phyloP scores from a whole-genome alignment of 2,888 invertebrate species.

The Actias luna region DNA sequence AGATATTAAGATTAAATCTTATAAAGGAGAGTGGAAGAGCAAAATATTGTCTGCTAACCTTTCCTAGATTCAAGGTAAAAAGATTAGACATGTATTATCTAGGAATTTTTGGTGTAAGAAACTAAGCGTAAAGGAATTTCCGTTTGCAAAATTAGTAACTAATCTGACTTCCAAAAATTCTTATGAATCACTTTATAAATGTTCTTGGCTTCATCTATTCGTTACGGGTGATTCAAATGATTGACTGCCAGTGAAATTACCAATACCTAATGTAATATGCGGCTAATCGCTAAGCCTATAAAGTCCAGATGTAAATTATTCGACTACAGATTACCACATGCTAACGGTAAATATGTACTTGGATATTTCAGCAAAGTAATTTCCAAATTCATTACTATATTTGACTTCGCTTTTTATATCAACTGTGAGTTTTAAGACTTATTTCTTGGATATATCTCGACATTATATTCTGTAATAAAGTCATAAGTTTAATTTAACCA shows the following conservation, averaged over 20 bases:
- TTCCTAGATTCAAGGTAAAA: no score
- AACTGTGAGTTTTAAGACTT: background rate
- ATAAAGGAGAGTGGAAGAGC: no score
- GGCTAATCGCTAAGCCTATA: background rate
- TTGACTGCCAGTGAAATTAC: background rate
- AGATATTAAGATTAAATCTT: no score
- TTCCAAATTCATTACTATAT: background rate
- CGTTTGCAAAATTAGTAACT: background rate
- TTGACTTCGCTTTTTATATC: background rate
- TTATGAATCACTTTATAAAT: background rate
- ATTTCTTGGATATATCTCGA: background rate
- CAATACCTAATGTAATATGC: background rate
- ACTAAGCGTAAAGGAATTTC: background rate
- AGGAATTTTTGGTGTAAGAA: background rate
- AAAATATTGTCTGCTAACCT: no score
- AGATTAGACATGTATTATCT: no score
- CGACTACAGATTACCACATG: background rate
- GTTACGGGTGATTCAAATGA: background rate
- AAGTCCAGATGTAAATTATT: background rate
- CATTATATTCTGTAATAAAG: background rate
- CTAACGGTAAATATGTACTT: background rate
- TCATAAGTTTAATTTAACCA: background rate
- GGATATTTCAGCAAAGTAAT: background rate
- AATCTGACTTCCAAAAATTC: background rate
- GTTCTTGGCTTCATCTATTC: background rate